A percentile compares a stretch with the other conserved stretches of the same genome.
These are phyloP conservation scores for Masnerella sp. DNA, from an alignment of 2,888 invertebrate genomes.

Conservation along the genomic window DNA sequence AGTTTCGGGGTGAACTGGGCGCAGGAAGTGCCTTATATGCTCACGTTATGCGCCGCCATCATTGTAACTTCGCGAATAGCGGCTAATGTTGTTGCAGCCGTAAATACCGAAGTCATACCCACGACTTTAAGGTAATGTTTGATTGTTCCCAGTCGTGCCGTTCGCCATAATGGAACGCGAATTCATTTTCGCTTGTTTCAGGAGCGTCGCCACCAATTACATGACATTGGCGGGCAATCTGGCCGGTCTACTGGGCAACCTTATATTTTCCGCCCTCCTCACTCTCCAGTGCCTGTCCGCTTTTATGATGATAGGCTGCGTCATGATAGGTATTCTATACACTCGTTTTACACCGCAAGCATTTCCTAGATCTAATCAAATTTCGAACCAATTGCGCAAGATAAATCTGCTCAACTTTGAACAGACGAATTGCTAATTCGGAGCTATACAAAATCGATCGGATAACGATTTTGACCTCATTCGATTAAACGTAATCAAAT, in stretches of 20 bases:
- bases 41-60: constrained; percentile 68
- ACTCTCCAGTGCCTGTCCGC: constrained; percentile 68
- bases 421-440: no score
- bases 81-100: constrained; percentile 70
- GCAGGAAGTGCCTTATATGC: constrained; percentile 70
- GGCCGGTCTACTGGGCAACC: constrained; percentile 71
- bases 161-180: constrained; percentile 20
- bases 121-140: constrained; percentile 71
- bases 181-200: constrained; percentile 58
- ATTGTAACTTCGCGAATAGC: constrained; percentile 72
- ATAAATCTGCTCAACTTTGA: no score
- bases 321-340: constrained; percentile 67
- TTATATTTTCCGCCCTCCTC: constrained; percentile 71
- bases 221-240: constrained; percentile 71
- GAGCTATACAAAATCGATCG: no score
- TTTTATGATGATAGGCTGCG: constrained; percentile 69
- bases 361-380: no score
- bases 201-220: constrained; percentile 67
- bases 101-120: constrained; percentile 72
- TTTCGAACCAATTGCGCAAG: no score
- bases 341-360: no score
- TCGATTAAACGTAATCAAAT: no score
- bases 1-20: constrained; percentile 73
- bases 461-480: no score
- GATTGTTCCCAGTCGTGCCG: constrained; percentile 32